Evolutionary conservation across 2,888 invertebrate genomes (phyloP), one percentile per base, ranked within the genome.

Genomic region (Leistus spinibarbis): DNA sequence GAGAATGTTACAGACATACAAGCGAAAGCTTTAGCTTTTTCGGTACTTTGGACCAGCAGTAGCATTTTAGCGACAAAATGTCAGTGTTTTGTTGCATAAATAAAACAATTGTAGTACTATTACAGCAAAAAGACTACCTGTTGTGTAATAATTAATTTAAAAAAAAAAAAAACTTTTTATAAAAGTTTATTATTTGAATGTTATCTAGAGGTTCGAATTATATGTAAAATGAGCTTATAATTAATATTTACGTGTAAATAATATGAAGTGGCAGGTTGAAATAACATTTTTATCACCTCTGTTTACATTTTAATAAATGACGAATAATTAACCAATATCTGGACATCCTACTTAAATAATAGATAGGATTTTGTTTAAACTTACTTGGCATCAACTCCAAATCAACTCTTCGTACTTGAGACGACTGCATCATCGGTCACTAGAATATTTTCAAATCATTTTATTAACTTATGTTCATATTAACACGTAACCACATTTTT

Each of bases 371-470:
- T 13, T 5, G 19, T n/a, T n/a, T n/a, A 67, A 67, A 73, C 73
- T 73, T 73, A 73, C 73, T 60, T 22, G 66, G 73, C 23, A 60
- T 22, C 22, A 60, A 60, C 19, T 16, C 60, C 60, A 67, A 67
- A 23, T 19, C 69, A 22, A 68, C 75, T 69, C 69, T 68, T 75
- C 64, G 68, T 63, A 69, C 64, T 56, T 68, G 75, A 19, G 75
- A 69, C 54, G 75, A 56, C 63, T 75, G 75, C 75, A 75, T 75
- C 63, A 24, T 68, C 27, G 69, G 64, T 75, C 75, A 75, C 75
- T 75, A 19, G 7, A 74, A 40, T 20, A 16, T 65, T 13, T 40
- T 67, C 65, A 72, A 65, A 69, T 56, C 22, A 70, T 40, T 40
- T n/a, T 19, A 60, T 60, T 19, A 17, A 19, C 7, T 7, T 20